phyloP scores from a whole-genome alignment of 1,140 invertebrate species.

The Caenorhabditis tropicalis region DNA sequence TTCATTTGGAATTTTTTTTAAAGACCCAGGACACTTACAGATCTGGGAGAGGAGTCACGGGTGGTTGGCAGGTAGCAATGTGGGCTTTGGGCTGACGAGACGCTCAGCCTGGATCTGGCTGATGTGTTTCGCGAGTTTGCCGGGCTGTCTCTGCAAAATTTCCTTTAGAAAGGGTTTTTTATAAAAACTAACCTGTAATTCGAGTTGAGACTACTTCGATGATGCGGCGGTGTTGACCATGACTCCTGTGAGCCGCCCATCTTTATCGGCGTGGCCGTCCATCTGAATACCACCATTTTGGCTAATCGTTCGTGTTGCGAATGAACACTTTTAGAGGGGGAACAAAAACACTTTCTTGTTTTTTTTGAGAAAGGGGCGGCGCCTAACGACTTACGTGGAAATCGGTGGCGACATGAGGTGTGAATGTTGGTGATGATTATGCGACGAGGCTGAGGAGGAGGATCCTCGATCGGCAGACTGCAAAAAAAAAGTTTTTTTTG shows the following conservation, averaged over 20 bases:
- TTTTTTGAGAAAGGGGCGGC: neutral
- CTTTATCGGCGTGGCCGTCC: constrained; percentile 22
- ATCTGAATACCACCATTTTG: constrained; percentile 37
- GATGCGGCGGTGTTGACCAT: constrained; percentile 18
- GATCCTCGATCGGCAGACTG: constrained; percentile 39
- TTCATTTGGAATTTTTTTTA: neutral
- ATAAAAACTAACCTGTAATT: constrained; percentile 41
- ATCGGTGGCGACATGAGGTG: constrained; percentile 36
- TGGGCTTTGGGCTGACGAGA: constrained; percentile 46
- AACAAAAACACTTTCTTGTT: neutral
- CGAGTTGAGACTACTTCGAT: constrained; percentile 45
- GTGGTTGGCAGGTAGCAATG: constrained; percentile 48
- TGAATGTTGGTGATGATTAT: constrained; percentile 41
- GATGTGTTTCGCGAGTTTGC: constrained; percentile 49
- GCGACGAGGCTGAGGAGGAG: constrained; percentile 21
- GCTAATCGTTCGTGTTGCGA: constrained; percentile 6
- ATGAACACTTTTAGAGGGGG: neutral
- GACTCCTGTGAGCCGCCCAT: constrained; percentile 18
- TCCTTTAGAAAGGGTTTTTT: no score
- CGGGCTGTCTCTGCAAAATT: constrained; percentile 45
- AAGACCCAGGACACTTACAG: neutral
- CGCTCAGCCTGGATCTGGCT: constrained; percentile 45
- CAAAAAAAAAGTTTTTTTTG: neutral
- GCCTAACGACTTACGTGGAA: constrained; percentile 1
- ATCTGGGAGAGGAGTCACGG: constrained; percentile 47